Conservation (phyloP, 2,888 invertebrate species). For the Empis stercorea region DNA sequence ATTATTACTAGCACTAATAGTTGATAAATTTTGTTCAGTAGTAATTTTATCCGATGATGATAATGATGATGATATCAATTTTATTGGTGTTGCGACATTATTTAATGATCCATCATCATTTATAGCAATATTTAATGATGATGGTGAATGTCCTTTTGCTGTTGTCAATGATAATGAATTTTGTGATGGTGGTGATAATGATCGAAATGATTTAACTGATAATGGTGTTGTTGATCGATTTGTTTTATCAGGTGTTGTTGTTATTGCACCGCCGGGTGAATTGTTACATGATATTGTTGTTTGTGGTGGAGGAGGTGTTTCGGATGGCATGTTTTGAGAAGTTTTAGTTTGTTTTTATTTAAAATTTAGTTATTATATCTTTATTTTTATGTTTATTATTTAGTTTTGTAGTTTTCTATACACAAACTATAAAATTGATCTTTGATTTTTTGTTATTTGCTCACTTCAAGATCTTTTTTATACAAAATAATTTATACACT, state of each 20-base stretch:
- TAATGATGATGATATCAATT: not conserved
- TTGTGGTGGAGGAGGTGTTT: constrained; percentile 17
- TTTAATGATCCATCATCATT: not conserved
- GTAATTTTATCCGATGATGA: not conserved
- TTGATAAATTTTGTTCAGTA: too few relatives aligned
- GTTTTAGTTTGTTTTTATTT: not conserved
- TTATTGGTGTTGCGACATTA: not conserved
- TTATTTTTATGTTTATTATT: not conserved
- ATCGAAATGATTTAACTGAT: not conserved
- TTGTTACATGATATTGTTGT: constrained; percentile 2
- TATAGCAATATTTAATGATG: not conserved
- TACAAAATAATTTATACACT: too few relatives aligned
- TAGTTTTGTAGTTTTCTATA: too few relatives aligned
- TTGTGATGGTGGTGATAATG: not conserved
- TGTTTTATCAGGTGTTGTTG: not conserved
- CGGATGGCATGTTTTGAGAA: constrained; percentile 17
- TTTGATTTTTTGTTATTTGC: too few relatives aligned
- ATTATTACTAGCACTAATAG: too few relatives aligned
- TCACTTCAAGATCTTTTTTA: too few relatives aligned
- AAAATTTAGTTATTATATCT: not conserved
- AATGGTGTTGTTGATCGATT: not conserved
- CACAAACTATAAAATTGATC: too few relatives aligned
- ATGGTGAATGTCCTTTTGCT: not conserved
- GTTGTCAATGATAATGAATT: not conserved
- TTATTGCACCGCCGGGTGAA: not conserved